Evolutionary conservation across 2,797 vertebrate genomes (phyloP), one percentile per base, ranked within the genome.

Genomic region (Oryzias sinensis): DNA sequence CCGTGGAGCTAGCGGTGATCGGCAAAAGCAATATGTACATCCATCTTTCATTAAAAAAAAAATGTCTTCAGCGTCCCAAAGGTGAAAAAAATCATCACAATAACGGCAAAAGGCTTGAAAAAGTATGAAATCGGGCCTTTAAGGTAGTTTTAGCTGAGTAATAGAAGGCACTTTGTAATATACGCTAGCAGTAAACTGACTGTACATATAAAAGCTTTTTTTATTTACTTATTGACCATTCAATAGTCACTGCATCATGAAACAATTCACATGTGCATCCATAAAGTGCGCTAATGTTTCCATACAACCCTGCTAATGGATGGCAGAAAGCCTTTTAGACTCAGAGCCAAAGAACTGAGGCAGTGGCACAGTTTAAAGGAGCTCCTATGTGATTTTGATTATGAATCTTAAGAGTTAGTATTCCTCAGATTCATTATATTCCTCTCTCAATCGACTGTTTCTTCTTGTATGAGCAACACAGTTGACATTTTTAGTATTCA

Each of bases 131-230:
- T 22, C 1, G 20, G 20, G 1, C 20, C 20, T 22, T 22, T 22
- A 22, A 22, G 20, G 2, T 13, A 37, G 33, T 37, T 50, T 29
- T 53, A 69, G 45, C 18, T 48, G 11, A 41, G 65, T 46, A 22
- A 46, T 56, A 52, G 14, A 4, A 24, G 13, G 60, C 49, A 46
- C 45, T 33, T 33, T 27, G 48, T 27, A 56, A 64, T 27, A 52
- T 42, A 22, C 41, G 48, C 22, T 47, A 22, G 47, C 41, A 37
- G 20, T 14, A 41, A 41, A 24, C 45, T 16, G 49, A 46, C 7
- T 51, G 13, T 33, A 27, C 44, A 56, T 11, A 27, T 53, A 43
- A 27, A 13, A 44, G 47, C 53, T 14, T 44, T 55, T 27, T 43
- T 6, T 5, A 40, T 43, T 41, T 29, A 65, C 14, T 20, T 17